Percentiles rank a stretch among this genome's conserved stretches.
phyloP scores from a whole-genome alignment of 2,888 invertebrate genomes.

The Crepidodera aurea region DNA sequence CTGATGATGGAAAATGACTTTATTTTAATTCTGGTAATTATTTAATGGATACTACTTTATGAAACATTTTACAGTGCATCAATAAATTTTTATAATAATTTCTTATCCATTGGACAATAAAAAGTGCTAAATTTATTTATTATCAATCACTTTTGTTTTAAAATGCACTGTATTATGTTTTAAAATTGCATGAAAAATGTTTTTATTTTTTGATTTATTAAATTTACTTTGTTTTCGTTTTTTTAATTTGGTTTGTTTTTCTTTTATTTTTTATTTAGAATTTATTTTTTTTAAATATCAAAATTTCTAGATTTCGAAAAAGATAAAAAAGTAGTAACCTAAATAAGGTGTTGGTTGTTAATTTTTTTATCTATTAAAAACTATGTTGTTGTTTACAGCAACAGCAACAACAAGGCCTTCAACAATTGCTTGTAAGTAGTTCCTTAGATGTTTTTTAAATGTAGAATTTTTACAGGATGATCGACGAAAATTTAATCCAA shows the following conservation, averaged over 20 bases:
- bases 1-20: too few species aligned
- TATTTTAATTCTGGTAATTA: neutral
- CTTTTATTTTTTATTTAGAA: neutral
- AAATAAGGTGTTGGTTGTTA: constrained; percentile 50
- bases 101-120: neutral
- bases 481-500: neutral
- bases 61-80: constrained; percentile 2
- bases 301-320: constrained; percentile 2
- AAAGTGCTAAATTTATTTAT: neutral
- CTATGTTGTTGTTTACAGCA: constrained; percentile 72
- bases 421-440: constrained; percentile 90
- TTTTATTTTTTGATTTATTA: neutral
- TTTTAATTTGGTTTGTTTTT: neutral
- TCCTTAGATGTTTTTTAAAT: constrained; percentile 44
- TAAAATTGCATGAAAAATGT: neutral
- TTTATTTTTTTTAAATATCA: neutral
- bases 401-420: constrained; percentile 91
- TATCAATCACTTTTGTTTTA: neutral
- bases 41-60: constrained; percentile 9
- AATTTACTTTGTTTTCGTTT: neutral
- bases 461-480: constrained; percentile 7
- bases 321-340: constrained; percentile 23
- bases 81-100: neutral
- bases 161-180: neutral
- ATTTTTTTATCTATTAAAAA: constrained; percentile 45